Base-by-base conservation (phyloP, 2,888 invertebrate genomes). In the Frankliniella intonsa region DNA sequence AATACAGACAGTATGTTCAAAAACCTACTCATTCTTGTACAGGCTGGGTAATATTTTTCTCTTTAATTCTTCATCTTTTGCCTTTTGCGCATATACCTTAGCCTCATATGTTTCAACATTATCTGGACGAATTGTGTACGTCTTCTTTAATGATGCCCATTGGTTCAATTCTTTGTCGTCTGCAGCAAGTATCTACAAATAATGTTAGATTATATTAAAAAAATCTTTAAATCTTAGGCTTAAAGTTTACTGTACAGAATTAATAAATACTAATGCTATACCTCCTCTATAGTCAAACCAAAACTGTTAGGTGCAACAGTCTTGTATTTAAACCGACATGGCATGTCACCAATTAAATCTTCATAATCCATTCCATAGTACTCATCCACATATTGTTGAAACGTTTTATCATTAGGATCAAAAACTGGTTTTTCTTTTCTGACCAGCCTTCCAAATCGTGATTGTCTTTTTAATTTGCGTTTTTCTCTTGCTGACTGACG, bases 331-430 rank as follows among this genome's bases (percentile, higher is more conserved):
- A 98, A 99, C 85, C 95, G 90, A 83, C 97, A 97, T 0, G 97
- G 97, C 85, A 94, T 88, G 86, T 98, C 97, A 0, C 93, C 98
- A 81, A 99, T 94, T 81, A 98, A 92, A 88, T 99, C 99, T 87
- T 99, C 99, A 87, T 95, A 99, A 88, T 98, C 97, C 87, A 98
- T 90, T 86, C 94, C 93, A 87, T 98, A 98, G 87, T 98, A 98
- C 88, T 98, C 97, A 86, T 98, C 96, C 87, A 97, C 92, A 87
- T 97, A 97, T 85, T 97, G 91, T 55, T 93, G 92, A 88, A 96
- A 97, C 0, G 93, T 93, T 83, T 94, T 91, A 83, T 92, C 90
- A 0, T 90, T 89, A 0, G 97, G 96, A 87, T 98, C 92, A 88
- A 94, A 98, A 82, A 92, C 90, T 0, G 98, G 98, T 87, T 97